Base-by-base conservation (phyloP, 92 coral and sea anemone genomes). In the Desmophyllum pertusum region DNA sequence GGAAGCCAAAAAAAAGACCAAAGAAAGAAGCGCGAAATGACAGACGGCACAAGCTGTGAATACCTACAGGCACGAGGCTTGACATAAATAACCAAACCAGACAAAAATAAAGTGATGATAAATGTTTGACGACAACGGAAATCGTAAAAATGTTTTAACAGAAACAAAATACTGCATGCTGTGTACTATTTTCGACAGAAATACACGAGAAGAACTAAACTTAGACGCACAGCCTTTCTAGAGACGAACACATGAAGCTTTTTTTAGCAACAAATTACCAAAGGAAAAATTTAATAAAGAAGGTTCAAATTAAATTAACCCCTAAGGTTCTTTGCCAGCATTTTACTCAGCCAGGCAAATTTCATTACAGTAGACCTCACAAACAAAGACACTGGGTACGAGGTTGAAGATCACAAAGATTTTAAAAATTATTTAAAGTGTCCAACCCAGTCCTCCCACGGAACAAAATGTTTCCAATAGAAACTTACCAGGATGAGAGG, bases 401-500 rank as follows among this genome's bases (percentile, higher is more conserved):
- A 37, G 18, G 40, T 10, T 15, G 33, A 13, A 30, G 21, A n/a
- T n/a, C n/a, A n/a, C n/a, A n/a, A n/a, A n/a, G n/a, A n/a, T n/a
- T n/a, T n/a, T n/a, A n/a, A 11, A 31, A 66, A 38, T 10, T 10
- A 38, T n/a, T 6, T 7, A n/a, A 53, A 37, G 7, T 25, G 37
- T 36, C 27, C 42, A 14, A 75, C 50, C 50, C 17, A 11, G 42
- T 33, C 65, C 63, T 51, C 66, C 15, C 81, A 9, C 15, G 9
- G 2, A 38, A 57, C n/a, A 7, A 23, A 79, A 6, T 19, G 2
- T 7, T 3, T 3, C n/a, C 25, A 4, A 5, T 6, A 42, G 39
- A 17, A 55, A 65, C 90, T 23, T 84, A 96, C 98, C 96, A 75
- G 98, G 88, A 48, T 80, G 77, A 5, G 86, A 30, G 1, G 76